These are phyloP conservation scores for Hyalella azteca DNA, from an alignment of 2,888 invertebrate species.

Conservation along the genomic window DNA sequence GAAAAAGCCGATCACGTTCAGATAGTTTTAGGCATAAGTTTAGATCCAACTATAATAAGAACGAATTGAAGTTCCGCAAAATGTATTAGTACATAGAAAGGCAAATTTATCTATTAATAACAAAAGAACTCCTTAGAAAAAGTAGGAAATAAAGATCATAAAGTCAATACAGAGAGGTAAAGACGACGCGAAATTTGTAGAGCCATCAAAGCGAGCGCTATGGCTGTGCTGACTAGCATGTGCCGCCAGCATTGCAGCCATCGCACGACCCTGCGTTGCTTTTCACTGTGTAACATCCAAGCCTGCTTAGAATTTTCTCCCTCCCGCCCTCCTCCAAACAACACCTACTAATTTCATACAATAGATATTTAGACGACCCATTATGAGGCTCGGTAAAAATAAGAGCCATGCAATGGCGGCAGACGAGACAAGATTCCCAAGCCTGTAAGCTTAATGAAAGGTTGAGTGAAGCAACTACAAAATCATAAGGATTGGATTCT, in stretches of 20 bases:
- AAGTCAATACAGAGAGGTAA: neutral
- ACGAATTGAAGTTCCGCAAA: no score
- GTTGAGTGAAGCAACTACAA: no score
- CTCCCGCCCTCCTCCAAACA: slow-evolving; percentile 25
- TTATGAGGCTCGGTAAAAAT: slow-evolving; percentile 6
- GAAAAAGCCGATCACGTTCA: no score
- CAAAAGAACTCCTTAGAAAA: neutral
- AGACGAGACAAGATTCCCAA: neutral
- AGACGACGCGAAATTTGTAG: slow-evolving; percentile 20
- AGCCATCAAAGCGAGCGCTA: slow-evolving; percentile 18
- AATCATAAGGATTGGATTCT: no score
- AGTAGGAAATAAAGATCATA: neutral
- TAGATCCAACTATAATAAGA: no score
- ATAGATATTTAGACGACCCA: slow-evolving; percentile 35
- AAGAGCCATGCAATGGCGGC: neutral
- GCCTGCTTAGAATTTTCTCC: slow-evolving; percentile 18
- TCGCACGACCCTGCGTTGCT: slow-evolving; percentile 34
- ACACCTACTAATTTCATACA: slow-evolving; percentile 37
- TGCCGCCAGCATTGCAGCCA: neutral
- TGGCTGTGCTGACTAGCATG: neutral
- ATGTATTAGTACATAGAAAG: no score
- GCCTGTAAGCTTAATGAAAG: no score
- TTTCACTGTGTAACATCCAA: neutral
- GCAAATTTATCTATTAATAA: no score
- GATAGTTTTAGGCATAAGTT: no score